A percentile compares a stretch with the other conserved stretches of the same genome.
phyloP scores from a whole-genome alignment of 2,113 vertebrate species.

The Bubo scandiacus region DNA sequence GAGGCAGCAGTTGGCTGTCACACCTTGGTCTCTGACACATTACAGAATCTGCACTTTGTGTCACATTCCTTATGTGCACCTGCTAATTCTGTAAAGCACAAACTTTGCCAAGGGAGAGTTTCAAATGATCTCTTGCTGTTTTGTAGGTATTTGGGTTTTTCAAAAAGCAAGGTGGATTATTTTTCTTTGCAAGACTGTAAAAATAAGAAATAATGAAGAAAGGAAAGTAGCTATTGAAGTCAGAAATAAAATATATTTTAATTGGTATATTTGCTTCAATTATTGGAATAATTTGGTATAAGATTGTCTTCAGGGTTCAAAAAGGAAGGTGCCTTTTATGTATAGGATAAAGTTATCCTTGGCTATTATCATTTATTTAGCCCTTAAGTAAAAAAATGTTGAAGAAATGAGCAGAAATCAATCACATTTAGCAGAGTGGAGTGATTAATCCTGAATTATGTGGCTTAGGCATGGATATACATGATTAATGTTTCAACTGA shows the following conservation, averaged over 20 bases:
- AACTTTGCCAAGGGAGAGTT: neutral
- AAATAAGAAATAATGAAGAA: neutral
- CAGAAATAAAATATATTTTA: neutral
- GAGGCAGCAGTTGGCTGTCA: neutral
- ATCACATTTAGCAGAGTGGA: neutral
- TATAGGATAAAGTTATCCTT: neutral
- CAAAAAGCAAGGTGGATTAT: neutral
- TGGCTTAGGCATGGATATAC: neutral
- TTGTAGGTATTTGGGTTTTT: neutral
- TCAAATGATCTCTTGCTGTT: neutral
- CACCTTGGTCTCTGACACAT: accelerated
- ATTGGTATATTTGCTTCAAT: neutral
- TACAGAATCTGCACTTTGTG: neutral
- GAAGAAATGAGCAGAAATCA: neutral
- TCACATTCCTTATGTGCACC: neutral
- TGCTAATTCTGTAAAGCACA: neutral
- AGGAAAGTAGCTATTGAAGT: neutral
- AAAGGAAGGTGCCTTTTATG: neutral
- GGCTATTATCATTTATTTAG: neutral
- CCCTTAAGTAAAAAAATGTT: neutral
- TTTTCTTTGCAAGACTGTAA: neutral
- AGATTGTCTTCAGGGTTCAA: neutral
- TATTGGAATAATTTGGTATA: neutral
- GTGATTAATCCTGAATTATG: neutral
- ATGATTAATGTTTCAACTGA: neutral